Evolutionary conservation across 2,888 invertebrate genomes (phyloP), one percentile per base, ranked within the genome.

Genomic region (Agriopis aurantiaria): DNA sequence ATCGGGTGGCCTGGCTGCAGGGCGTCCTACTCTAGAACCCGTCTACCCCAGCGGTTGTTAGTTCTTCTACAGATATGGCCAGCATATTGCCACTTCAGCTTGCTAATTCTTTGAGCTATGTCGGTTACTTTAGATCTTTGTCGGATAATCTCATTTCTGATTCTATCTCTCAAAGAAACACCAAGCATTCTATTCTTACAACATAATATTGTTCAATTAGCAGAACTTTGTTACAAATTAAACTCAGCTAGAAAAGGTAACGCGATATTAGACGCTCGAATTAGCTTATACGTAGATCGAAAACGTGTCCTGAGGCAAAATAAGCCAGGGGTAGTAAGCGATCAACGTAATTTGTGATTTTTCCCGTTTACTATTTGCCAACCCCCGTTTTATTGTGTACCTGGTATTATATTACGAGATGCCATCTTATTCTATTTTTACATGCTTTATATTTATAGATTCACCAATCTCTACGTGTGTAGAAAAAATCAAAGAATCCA

Each of bases 231-330:
- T 74, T 73, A 61, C 64, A 57, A 61, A 74, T 74, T 68, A 11
- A 69, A 68, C 68, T 65, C 56, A 61, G 70, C 65, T 72, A 73
- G 75, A 68, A 59, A 76, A 75, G 68, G 75, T 75, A 78, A 82
- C 70, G 69, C 57, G 68, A 74, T 72, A 78, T 74, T 59, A 70
- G 49, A 67, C 43, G 64, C 68, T 75, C 41, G n/a, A 61, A 70
- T 71, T 75, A 69, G 65, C 66, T 64, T 59, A 60, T 60, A 63
- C 45, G 55, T 69, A 69, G 74, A 79, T 77, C 76, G 64, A 51
- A 66, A 79, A 72, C 71, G 67, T 76, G 73, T 78, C 82, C 75
- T 71, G 48, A 77, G 78, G 81, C 79, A 62, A 76, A 75, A 72
- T 73, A 75, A 60, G 58, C 45, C 7, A 53, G 53, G 61, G 61